Base-by-base conservation (phyloP, 2,888 invertebrate species). In the Galerucella nymphaeae region DNA sequence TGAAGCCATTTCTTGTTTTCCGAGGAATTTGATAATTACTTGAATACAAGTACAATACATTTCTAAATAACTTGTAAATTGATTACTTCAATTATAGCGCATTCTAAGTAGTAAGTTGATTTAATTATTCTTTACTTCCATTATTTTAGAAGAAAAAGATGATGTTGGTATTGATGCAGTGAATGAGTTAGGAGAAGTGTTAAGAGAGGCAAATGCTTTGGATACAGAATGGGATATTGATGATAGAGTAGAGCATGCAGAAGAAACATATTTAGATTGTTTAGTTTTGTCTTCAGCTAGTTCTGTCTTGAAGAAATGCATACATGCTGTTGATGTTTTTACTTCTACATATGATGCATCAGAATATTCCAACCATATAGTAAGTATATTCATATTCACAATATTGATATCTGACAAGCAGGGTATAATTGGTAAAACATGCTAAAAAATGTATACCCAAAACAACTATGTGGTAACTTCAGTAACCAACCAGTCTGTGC, bases 351-450 rank as follows among this genome's bases (percentile, higher is more conserved):
- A 90, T 74, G 88, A 90, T 74, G 84, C 85, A 14, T 85, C 85
- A 48, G 88, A 88, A 69, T 86, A 90, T 63, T 87, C 88, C 0
- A 76, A 81, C 20, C 88, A 88, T 78, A 87, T 90, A 77, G 90
- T 90, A 81, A 76, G 81, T 82, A 63, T 38, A 62, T 61, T 14
- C 2, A 63, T 38, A 62, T 61, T 14, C 2, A 14, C n/a, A n/a
- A 48, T 48, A 48, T 48, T n/a, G 8, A n/a, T 48, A 14, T 48
- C 5, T 48, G 8, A 38, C n/a, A 48, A 48, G n/a, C n/a, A 48
- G 6, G 8, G 5, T 48, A 8, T 45, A 45, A 14, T 14, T 45
- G 45, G 45, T 45, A 14, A 45, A 2, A 45, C 5, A 14, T 38
- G 23, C 5, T 30, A 30, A 2, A 30, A 30, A 30, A 30, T 5